phyloP scores from a whole-genome alignment of 1,140 invertebrate genomes.

The Drosophila suzukii region DNA sequence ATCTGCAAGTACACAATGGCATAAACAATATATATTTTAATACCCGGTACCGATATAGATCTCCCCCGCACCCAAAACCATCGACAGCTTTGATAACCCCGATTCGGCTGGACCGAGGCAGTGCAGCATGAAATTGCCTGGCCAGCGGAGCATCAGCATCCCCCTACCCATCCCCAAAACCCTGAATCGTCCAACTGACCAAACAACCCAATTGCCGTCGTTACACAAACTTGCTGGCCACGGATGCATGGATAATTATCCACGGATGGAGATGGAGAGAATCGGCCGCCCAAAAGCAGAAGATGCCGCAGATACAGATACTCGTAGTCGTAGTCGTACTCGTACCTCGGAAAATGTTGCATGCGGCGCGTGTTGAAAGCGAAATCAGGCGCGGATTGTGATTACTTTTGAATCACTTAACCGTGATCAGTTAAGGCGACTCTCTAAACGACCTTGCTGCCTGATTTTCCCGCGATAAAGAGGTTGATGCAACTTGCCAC shows the following conservation, averaged over 20 bases:
- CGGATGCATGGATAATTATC: conserved; percentile 75
- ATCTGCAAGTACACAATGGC: neutral
- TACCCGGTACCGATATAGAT: neutral
- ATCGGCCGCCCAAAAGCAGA: conserved; percentile 39
- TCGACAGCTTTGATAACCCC: conserved; percentile 51
- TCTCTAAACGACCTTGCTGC: conserved; percentile 71
- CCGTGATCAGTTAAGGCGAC: conserved; percentile 53
- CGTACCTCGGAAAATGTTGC: conserved; percentile 45
- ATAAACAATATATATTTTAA: neutral
- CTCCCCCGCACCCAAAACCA: conserved; percentile 9
- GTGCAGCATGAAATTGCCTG: conserved; percentile 75
- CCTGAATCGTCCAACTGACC: conserved; percentile 58
- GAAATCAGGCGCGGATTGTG: conserved; percentile 62
- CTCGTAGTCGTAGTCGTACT: neutral
- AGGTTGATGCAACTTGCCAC: conserved; percentile 58
- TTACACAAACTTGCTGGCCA: conserved; percentile 72
- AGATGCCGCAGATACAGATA: conserved; percentile 11
- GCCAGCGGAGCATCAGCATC: conserved; percentile 27
- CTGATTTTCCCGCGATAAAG: conserved; percentile 59
- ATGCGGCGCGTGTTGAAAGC: conserved; percentile 69
- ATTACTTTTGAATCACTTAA: conserved; percentile 56
- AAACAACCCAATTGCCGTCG: conserved; percentile 75
- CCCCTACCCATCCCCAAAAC: neutral
- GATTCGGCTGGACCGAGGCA: conserved; percentile 50
- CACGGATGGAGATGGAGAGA: conserved; percentile 30